Evolutionary conservation across 1,140 invertebrate genomes (phyloP), one percentile per base, ranked within the genome.

Genomic region (Pseudoatta argentina): DNA sequence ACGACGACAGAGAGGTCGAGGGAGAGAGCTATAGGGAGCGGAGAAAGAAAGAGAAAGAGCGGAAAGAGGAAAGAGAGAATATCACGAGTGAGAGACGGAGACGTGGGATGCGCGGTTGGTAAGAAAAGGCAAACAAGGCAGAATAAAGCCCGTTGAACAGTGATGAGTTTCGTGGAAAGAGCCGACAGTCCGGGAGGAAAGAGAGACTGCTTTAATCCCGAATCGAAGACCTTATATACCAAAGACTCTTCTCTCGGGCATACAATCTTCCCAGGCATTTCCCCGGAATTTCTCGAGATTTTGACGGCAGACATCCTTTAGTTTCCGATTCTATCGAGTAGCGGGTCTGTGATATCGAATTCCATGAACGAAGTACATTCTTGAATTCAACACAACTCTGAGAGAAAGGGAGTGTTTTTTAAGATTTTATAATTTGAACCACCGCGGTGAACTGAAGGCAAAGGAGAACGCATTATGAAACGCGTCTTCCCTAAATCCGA

Each of bases 161-260:
- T 86, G 89, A 86, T 89, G 85, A 91, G 88, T 89, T 91, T 92
- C 89, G 89, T 91, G 89, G 89, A 87, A 92, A 91, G 90, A 88
- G 76, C 89, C 87, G 73, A 81, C 69, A 86, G 87, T 81, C 18
- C n/a, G 53, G 61, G 27, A 75, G 61, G 81, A 75, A 72, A 89
- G 53, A 86, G 30, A 59, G 76, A 76, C 53, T 27, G 81, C 75
- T 79, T 90, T 89, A 90, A 90, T 90, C 89, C 89, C 73, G 64
- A 75, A 86, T 63, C 86, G 86, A 89, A 87, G 86, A 85, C 86
- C 73, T 89, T 78, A 39, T 39, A 86, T 39, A 86, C 88, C 78
- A 39, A 76, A 24, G 73, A 72, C 61, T 81, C 69, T 76, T 76
- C 27, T 75, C 67, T 69, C 64, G 55, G 75, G 85, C 57, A 10